These are phyloP conservation scores for Trochalopteron elliotii DNA, from an alignment of 2,113 vertebrate genomes.

Conservation along the genomic window DNA sequence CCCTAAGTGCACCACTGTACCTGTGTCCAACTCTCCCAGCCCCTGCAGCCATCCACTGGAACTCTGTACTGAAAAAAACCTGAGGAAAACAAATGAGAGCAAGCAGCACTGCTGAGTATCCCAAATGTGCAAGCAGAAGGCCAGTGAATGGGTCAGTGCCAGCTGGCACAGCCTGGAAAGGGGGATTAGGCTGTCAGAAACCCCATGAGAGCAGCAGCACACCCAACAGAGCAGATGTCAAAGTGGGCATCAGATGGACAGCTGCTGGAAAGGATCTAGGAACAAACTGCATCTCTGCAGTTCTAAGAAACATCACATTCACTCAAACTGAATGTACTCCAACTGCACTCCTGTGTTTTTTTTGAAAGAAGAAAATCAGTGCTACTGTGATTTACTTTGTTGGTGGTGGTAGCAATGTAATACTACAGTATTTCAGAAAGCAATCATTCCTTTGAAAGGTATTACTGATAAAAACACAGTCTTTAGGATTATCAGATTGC, in stretches of 20 bases:
- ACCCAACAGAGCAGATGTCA: background rate
- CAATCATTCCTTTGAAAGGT: background rate
- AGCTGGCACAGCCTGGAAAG: background rate
- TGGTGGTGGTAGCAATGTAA: background rate
- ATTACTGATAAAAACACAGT: background rate
- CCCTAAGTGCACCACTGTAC: background rate
- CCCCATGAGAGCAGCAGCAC: background rate
- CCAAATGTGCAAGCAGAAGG: background rate
- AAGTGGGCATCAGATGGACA: background rate
- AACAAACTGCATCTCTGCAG: background rate
- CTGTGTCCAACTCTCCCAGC: background rate
- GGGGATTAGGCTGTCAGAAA: background rate
- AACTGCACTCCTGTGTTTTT: background rate
- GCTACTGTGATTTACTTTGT: background rate
- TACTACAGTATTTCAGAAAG: background rate
- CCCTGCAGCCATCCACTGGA: background rate
- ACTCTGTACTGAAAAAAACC: background rate
- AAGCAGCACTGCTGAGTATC: background rate
- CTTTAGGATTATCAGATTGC: background rate
- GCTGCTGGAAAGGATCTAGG: background rate
- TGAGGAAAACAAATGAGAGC: background rate
- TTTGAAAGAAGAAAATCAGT: background rate
- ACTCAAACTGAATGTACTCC: background rate
- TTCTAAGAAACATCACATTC: background rate
- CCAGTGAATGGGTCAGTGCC: background rate